A percentile compares a stretch with the other conserved stretches of the same genome.
These are phyloP conservation scores for Camelus dromedarius DNA, from an alignment of 2,113 vertebrate genomes.

Conservation along the genomic window DNA sequence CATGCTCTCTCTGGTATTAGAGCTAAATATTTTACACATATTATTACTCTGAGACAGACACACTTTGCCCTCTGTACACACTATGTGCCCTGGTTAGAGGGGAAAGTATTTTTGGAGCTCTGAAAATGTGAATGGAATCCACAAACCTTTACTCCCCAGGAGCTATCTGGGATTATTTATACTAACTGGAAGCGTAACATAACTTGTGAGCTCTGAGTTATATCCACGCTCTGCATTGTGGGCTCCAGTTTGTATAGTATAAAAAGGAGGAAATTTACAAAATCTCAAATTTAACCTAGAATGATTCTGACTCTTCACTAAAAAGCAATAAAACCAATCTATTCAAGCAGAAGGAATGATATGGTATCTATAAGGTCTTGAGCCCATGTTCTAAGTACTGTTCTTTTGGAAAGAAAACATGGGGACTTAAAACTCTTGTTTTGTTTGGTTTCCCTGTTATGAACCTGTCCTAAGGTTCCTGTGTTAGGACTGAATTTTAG, in stretches of 20 bases:
- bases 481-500: background rate
- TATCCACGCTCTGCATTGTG: background rate
- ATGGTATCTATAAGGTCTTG: background rate
- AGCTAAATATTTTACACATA: background rate
- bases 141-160: background rate
- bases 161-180: background rate
- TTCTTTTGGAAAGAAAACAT: background rate
- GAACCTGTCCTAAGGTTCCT: background rate
- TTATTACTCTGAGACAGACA: background rate
- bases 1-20: background rate
- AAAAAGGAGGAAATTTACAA: background rate
- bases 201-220: background rate
- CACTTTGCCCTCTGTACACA: background rate
- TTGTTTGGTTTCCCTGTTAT: background rate
- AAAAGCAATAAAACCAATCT: background rate
- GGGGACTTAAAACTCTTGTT: background rate
- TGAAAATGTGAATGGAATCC: background rate
- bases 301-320: background rate
- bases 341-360: background rate
- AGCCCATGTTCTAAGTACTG: background rate
- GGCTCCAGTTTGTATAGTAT: background rate
- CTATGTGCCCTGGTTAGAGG: background rate
- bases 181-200: background rate
- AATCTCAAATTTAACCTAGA: background rate
- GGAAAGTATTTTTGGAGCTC: slow-evolving; percentile 12